These are phyloP conservation scores for Tipula lateralis DNA, from an alignment of 2,888 invertebrate species.

Conservation along the genomic window DNA sequence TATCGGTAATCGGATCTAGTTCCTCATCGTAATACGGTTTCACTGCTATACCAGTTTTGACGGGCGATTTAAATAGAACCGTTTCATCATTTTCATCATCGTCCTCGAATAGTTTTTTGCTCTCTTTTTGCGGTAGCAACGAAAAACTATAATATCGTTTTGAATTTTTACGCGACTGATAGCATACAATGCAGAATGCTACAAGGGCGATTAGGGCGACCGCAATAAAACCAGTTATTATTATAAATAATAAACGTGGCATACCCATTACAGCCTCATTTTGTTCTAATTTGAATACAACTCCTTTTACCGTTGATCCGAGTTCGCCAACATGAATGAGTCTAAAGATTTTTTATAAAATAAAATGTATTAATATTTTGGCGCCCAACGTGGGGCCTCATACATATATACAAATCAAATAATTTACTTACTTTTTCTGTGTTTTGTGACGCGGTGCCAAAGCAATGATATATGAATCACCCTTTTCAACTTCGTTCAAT, in stretches of 20 bases:
- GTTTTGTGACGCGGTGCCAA: constrained; percentile 58
- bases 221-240: constrained; percentile 58
- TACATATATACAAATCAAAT: neutral
- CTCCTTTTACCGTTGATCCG: constrained; percentile 52
- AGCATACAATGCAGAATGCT: constrained; percentile 43
- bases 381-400: neutral
- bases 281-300: constrained; percentile 62
- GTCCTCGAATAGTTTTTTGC: constrained; percentile 44
- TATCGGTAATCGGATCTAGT: constrained; percentile 56
- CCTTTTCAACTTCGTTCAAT: constrained; percentile 41
- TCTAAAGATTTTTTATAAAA: constrained; percentile 34
- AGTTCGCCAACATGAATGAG: constrained; percentile 44
- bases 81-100: constrained; percentile 46
- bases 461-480: constrained; percentile 54
- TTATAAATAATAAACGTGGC: constrained; percentile 70
- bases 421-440: neutral
- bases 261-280: constrained; percentile 69
- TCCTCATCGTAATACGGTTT: constrained; percentile 69
- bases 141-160: constrained; percentile 48
- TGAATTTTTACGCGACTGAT: constrained; percentile 38
- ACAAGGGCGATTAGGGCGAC: constrained; percentile 42
- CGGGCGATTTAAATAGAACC: constrained; percentile 46
- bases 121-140: constrained; percentile 44
- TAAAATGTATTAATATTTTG: neutral
- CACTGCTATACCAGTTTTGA: constrained; percentile 46